Evolutionary conservation across 1,140 invertebrate genomes (phyloP).

Genomic region (Papilio polytes): DNA sequence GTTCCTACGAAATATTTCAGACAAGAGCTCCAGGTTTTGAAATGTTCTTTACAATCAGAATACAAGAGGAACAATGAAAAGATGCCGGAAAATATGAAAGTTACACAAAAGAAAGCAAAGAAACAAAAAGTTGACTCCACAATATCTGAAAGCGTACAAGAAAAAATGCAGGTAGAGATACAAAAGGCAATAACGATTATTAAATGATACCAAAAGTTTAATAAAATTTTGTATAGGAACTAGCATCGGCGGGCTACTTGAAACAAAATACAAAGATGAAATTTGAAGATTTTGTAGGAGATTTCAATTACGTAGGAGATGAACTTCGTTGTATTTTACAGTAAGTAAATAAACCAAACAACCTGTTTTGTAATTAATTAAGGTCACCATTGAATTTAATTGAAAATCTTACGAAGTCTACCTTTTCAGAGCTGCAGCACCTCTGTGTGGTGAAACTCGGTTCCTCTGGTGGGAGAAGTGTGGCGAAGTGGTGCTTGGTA

Average conservation of each 20-base stretch:
- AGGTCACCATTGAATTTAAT: background rate
- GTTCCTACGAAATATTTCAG: constrained; percentile 43
- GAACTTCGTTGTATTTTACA: constrained; percentile 53
- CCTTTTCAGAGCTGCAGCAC: constrained; percentile 46
- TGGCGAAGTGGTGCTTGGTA: constrained; percentile 50
- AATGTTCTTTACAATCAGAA: constrained; percentile 60
- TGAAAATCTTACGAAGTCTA: constrained; percentile 9
- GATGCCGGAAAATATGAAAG: constrained; percentile 58
- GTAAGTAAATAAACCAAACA: constrained; percentile 44
- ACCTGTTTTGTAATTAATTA: background rate
- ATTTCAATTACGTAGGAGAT: constrained; percentile 65
- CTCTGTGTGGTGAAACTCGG: constrained; percentile 56
- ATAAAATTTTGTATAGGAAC: constrained; percentile 41
- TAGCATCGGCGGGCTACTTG: constrained; percentile 51
- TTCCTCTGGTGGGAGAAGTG: constrained; percentile 68
- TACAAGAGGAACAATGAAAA: constrained; percentile 55
- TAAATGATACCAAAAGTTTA: background rate
- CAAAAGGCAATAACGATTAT: background rate
- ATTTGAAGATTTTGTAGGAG: constrained; percentile 63
- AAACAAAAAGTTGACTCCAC: constrained; percentile 47
- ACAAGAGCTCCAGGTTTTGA: constrained; percentile 53
- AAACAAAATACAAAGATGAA: constrained; percentile 56
- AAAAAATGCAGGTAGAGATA: constrained; percentile 55
- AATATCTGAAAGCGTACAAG: constrained; percentile 45
- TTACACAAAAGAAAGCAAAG: constrained; percentile 45